phyloP scores from a whole-genome alignment of 2,113 vertebrate genomes.

The Psilopogon haemacephalus region DNA sequence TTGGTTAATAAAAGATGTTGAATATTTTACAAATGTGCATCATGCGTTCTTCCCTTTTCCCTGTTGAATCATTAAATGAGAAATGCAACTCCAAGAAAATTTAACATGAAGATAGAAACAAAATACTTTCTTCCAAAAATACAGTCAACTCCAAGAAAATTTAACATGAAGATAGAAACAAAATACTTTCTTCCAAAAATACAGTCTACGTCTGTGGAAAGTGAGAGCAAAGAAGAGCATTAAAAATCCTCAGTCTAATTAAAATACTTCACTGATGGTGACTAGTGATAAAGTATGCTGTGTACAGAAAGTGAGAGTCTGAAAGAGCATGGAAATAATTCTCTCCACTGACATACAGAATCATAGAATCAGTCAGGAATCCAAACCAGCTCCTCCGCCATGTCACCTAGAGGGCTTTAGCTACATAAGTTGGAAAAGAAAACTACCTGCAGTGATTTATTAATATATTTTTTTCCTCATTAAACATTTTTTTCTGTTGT shows the following conservation, averaged over 20 bases:
- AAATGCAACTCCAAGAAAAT: conserved; percentile 43
- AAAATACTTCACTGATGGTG: not conserved
- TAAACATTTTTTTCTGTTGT: not conserved
- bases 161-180: conserved; percentile 3
- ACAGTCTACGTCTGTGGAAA: not conserved
- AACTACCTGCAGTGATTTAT: not conserved
- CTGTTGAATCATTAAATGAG: conserved; percentile 61
- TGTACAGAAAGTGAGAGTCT: not conserved
- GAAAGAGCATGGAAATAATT: too few species aligned
- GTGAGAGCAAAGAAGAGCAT: not conserved
- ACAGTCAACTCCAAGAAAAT: not conserved
- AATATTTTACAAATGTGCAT: conserved; percentile 68
- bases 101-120: conserved; percentile 3
- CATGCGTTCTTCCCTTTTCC: conserved; percentile 12
- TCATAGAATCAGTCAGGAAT: too few species aligned
- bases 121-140: conserved; percentile 35
- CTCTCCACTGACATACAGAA: not conserved
- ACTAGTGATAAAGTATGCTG: not conserved
- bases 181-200: conserved; percentile 35
- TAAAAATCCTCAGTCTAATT: not conserved
- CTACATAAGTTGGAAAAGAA: not conserved
- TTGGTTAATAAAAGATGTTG: conserved; percentile 66
- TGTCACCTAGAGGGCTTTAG: not conserved
- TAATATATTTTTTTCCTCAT: not conserved
- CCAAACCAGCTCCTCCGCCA: not conserved